Base-by-base conservation (phyloP, 2,888 invertebrate species). In the Agrilus mali region DNA sequence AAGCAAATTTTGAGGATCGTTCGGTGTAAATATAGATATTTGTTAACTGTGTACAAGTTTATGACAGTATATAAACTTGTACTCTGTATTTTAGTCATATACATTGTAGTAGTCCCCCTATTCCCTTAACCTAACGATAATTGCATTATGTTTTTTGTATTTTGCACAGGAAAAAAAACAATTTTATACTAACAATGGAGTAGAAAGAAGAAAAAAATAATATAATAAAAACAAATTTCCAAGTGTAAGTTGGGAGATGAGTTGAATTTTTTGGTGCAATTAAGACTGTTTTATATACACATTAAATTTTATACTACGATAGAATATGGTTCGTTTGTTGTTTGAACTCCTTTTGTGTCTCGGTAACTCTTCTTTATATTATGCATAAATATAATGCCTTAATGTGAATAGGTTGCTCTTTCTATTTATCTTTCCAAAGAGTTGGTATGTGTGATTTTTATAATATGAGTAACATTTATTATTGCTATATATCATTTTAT, bases 371-470 rank as follows among this genome's bases (percentile, higher is more conserved):
- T 14, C 38, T 45, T 36, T 40, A 40, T 40, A 42, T 42, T 43
- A 34, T 35, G 22, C 35, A 49, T 46, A 45, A 43, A 48, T 50
- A 45, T 41, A 41, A 50, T 50, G 45, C 46, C 44, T 46, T 47
- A 46, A 47, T 46, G 41, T 43, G 44, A 43, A 49, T 50, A 47
- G 46, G 49, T 50, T 50, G 42, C 44, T 47, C 46, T 44, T 52
- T 53, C 47, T 51, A 51, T 50, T 46, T 44, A 49, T 48, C 44
- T 64, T 64, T 60, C 66, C 66, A 66, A 66, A 66, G 66, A 65
- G 58, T 61, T 61, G 63, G 64, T 64, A 63, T 62, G 58, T 60
- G 64, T 64, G 64, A 63, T 63, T 63, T 59, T 48, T 47, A 45
- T 48, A 41, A 43, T 42, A 48, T 45, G 52, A 52, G 47, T 47